Evolutionary conservation across 2,888 invertebrate genomes (phyloP), one percentile per base, ranked within the genome.

Genomic region (Sesia apiformis): DNA sequence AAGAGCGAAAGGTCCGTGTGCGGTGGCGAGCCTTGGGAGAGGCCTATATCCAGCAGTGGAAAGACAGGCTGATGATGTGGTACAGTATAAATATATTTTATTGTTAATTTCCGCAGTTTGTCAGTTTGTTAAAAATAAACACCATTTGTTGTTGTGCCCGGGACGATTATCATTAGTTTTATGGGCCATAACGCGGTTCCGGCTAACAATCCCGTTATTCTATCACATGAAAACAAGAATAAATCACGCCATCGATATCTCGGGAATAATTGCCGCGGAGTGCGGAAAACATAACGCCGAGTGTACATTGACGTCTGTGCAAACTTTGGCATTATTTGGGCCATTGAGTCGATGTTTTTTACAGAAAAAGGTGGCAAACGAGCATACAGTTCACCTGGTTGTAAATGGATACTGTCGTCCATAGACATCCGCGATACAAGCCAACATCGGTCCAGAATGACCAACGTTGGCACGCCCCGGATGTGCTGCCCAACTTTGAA

Each of bases 171-270:
- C 46, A 23, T 46, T 46, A 46, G 60, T 73, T 63, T 79, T 78
- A 79, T 79, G 71, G 76, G 61, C 74, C 65, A 77, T 79, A 76
- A 79, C 71, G 73, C 64, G 67, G 64, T 64, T 68, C 67, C 71
- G 66, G 70, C 74, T 78, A 77, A 78, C 77, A 78, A 78, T 78
- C 74, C 71, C 65, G 64, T 73, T 71, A 71, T 71, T 70, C 66
- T 63, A 68, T 67, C 65, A 69, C 69, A 72, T 75, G 70, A 75
- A 79, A 78, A 74, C 75, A 74, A 71, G 73, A 74, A 76, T 79
- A 79, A 77, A 79, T 78, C 76, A 76, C 67, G 60, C 55, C 60
- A 67, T 74, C 76, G 75, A 76, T 72, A 65, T 63, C 58, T 60
- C 57, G 64, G 58, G 64, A 57, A 58, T 52, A 56, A 62, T 61